phyloP scores from a whole-genome alignment of 1,140 invertebrate genomes.

The Lordiphosa collinella region DNA sequence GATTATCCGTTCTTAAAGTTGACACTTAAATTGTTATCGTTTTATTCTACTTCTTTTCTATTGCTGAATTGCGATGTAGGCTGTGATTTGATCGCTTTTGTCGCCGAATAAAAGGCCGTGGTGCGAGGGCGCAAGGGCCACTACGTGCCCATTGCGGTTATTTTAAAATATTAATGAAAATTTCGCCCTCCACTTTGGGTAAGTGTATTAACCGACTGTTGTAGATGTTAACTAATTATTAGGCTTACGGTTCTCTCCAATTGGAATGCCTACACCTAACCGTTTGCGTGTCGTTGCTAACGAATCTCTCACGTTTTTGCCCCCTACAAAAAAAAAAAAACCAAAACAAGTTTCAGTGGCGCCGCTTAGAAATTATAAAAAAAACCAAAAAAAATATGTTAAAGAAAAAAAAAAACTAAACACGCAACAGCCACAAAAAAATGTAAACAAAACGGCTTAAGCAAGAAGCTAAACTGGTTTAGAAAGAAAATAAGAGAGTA shows the following conservation, averaged over 20 bases:
- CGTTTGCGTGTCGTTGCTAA: conserved; percentile 42
- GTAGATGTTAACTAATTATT: conserved; percentile 13
- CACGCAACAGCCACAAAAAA: conserved; percentile 51
- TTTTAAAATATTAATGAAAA: no score
- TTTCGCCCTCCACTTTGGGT: no score
- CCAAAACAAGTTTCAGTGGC: conserved; percentile 41
- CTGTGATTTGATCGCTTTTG: no score
- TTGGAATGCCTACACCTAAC: conserved; percentile 23
- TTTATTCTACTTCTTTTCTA: no score
- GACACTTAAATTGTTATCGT: no score
- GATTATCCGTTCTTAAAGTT: no score
- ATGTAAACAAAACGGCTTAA: conserved; percentile 69
- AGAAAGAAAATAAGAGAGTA: conserved; percentile 24
- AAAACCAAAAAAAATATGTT: conserved; percentile 30
- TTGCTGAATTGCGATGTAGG: no score
- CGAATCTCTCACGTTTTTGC: conserved; percentile 33
- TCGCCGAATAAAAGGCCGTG: no score
- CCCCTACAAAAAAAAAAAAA: conserved; percentile 4
- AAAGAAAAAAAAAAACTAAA: conserved; percentile 38
- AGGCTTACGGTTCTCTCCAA: conserved; percentile 5
- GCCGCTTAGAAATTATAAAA: conserved; percentile 47
- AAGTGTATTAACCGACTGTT: no score
- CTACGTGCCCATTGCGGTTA: no score
- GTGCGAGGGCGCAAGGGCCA: no score
- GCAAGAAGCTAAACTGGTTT: conserved; percentile 67